Evolutionary conservation across 1,140 invertebrate species (phyloP).

Genomic region (Belonocnema kinseyi): DNA sequence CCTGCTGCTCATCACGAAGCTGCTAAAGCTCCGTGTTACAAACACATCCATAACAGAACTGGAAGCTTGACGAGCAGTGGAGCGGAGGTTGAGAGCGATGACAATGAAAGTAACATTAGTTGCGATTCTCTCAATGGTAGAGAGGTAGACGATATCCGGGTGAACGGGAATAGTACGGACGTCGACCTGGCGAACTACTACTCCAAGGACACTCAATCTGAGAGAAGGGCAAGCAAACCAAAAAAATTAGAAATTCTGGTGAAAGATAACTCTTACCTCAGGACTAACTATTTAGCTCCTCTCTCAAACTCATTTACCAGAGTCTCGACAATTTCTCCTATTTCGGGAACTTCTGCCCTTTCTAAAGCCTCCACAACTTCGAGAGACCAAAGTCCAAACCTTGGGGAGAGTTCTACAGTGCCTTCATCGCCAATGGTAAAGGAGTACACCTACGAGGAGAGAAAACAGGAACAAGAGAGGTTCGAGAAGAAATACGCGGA

Average conservation of each 20-base stretch:
- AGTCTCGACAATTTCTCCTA: background rate
- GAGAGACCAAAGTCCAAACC: conserved; percentile 52
- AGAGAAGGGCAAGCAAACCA: conserved; percentile 39
- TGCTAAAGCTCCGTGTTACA: conserved; percentile 27
- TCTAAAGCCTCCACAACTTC: conserved; percentile 62
- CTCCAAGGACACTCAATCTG: conserved; percentile 10
- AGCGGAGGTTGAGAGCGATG: conserved; percentile 80
- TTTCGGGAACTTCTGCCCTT: conserved; percentile 50
- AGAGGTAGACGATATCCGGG: conserved; percentile 67
- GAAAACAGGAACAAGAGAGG: conserved; percentile 76
- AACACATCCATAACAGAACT: conserved; percentile 74
- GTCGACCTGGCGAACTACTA: background rate
- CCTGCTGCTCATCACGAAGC: too few species aligned
- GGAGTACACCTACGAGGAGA: conserved; percentile 82
- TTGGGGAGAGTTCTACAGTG: conserved; percentile 43
- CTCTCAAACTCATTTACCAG: background rate
- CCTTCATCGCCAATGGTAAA: conserved; percentile 73
- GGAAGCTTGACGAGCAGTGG: conserved; percentile 77
- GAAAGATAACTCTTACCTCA: conserved; percentile 34
- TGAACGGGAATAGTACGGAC: conserved; percentile 6
- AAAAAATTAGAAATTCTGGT: conserved; percentile 29
- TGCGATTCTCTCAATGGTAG: conserved; percentile 83
- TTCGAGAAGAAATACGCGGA: conserved; percentile 69
- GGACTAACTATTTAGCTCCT: conserved; percentile 24
- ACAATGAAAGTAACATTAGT: conserved; percentile 83